Percentiles rank a stretch among this genome's conserved stretches.
Conservation (phyloP, 2,797 vertebrate species). For the Serranus cabrilla region DNA sequence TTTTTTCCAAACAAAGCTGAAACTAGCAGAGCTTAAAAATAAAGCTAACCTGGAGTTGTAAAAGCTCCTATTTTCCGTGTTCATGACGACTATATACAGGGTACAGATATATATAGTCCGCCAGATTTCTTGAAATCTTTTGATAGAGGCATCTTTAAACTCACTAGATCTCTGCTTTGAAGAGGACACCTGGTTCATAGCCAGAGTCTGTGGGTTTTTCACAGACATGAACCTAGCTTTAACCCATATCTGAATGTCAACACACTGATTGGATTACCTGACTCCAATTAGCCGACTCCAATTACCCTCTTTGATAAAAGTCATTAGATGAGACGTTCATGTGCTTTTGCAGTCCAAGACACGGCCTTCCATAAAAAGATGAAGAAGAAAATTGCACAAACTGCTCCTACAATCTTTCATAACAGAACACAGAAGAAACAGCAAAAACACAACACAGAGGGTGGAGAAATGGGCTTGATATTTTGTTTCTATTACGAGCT, state of each 20-base stretch:
- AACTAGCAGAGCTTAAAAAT: too few relatives aligned
- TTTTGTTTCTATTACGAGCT: conserved; percentile 12
- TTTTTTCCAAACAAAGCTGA: neutral
- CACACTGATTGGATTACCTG: conserved; percentile 29
- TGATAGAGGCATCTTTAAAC: neutral
- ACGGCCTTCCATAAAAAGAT: neutral
- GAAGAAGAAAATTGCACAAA: neutral
- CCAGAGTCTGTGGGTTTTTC: neutral
- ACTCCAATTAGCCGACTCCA: conserved; percentile 18
- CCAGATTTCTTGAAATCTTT: neutral
- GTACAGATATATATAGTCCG: neutral
- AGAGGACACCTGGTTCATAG: neutral
- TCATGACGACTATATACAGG: too few relatives aligned
- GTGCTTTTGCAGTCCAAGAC: neutral
- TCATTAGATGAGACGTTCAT: neutral
- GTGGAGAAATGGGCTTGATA: neutral
- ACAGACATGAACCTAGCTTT: neutral
- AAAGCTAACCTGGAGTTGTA: too few relatives aligned
- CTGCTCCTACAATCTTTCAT: neutral
- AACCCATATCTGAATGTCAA: conserved; percentile 17
- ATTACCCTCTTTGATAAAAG: conserved; percentile 36
- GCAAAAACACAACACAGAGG: neutral
- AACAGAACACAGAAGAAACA: neutral
- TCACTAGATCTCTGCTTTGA: conserved; percentile 2
- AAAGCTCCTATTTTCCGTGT: too few relatives aligned